Evolutionary conservation across 2,888 invertebrate species (phyloP), one percentile per base, ranked within the genome.

Genomic region (Strigamia crassipes): DNA sequence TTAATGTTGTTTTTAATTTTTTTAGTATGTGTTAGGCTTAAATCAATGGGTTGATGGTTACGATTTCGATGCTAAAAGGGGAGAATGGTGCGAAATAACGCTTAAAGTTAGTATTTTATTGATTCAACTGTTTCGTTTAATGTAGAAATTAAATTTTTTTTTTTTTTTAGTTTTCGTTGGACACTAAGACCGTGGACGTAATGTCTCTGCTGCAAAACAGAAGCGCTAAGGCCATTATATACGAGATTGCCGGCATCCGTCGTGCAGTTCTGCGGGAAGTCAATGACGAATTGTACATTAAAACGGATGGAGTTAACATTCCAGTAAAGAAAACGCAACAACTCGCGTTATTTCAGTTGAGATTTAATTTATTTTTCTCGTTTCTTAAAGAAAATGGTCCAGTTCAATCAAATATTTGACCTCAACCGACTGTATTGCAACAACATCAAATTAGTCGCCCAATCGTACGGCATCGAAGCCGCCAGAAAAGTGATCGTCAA

Each of bases 271-370:
- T 94, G 0, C 84, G 84, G 0, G 84, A 85, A 42, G 79, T 83
- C 77, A 83, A 86, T n/a, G 84, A 84, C 13, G 83, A 90, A 18
- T 88, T 93, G 0, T 91, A 92, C 83, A 89, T 99, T 0, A 95
- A 95, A 88, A 99, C 99, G 0, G 99, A 99, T 86, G 99, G 99
- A 4, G 94, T 98, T 80, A 99, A 99, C 86, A 93, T 99, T 82
- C 89, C 92, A 80, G 92, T 92, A 87, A 88, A 88, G 13, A 46
- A 27, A 27, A 27, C 1, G 3, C 27, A 27, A 80, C 15, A 31
- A 10, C 8, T 42, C 13, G 18, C 18, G 5, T 1, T 0, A 51
- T 27, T 51, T n/a, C 79, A 78, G 13, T 42, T 18, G 12, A 42
- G 4, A 10, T 5, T 78, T 42, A 6, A 41, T 21, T 5, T 46